Evolutionary conservation across 2,797 vertebrate species (phyloP).

Genomic region (Cottoperca gobio): DNA sequence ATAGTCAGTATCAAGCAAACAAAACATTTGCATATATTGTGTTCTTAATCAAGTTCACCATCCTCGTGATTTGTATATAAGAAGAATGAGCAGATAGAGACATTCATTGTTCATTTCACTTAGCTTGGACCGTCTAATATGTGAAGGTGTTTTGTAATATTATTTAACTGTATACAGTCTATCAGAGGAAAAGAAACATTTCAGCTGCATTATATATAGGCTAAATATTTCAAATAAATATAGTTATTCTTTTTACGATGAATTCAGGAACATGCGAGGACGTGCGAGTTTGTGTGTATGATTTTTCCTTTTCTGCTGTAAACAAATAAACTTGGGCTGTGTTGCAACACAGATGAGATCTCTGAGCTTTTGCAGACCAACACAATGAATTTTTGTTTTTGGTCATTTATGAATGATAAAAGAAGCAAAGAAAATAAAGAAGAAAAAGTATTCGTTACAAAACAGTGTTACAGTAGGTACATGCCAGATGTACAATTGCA

Average conservation of each 20-base stretch:
- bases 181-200: neutral
- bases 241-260: neutral
- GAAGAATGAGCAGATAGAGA: neutral
- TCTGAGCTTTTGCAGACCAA: neutral
- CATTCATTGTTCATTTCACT: constrained; percentile 19
- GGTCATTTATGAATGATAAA: neutral
- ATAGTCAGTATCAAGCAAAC: neutral
- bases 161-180: neutral
- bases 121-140: neutral
- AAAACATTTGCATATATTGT: too few relatives aligned
- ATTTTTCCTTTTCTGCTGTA: neutral
- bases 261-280: neutral
- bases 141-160: neutral
- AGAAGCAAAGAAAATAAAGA: neutral
- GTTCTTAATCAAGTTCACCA: neutral
- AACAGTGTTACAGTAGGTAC: constrained; percentile 25
- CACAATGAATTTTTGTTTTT: neutral
- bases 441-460: neutral
- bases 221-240: neutral
- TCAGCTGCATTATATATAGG: neutral
- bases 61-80: neutral
- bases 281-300: constrained; percentile 1
- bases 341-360: constrained; percentile 5
- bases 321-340: constrained; percentile 10
- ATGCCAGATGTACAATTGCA: constrained; percentile 47